Base-by-base conservation (phyloP, 2,113 vertebrate species). In the Parus major region DNA sequence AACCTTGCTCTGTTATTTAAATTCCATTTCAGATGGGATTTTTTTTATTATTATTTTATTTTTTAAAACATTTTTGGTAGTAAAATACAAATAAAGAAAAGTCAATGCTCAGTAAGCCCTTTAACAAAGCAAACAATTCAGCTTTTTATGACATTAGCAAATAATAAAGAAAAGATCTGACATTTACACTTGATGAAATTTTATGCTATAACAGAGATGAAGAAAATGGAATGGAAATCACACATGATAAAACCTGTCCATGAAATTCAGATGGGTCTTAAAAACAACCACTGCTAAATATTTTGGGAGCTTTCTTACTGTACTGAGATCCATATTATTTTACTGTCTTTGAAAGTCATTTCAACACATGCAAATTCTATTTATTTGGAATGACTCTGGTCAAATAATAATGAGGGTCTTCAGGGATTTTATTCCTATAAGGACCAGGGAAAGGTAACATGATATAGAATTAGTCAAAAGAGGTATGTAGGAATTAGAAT, bases 131-230 rank as follows among this genome's bases (percentile, higher is more conserved):
- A 98, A 98, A 98, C 98, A 98, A 97, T 97, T 96, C 96, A 94
- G 95, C 95, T 97, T 98, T 98, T 98, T 98, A 98, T 98, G 97
- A 98, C 97, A 98, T 98, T 98, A 98, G 97, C 97, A 98, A 98
- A 98, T 98, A 98, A 98, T 98, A 98, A 98, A 98, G 96, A 97
- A 97, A 97, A 98, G 98, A 97, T 97, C 97, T 98, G 98, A 98
- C 98, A 98, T 98, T 98, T 98, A 98, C 98, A 98, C 97, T 98
- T 98, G 98, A 98, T 98, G 97, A 98, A 98, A 98, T 98, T 98
- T 98, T 98, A 97, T 96, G 96, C 98, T 97, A 93, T 97, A 98
- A 98, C 96, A 98, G 97, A 97, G 96, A 98, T 94, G 97, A 98
- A 97, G 97, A 97, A 98, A 98, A 97, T 96, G 94, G 94, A 98